A percentile compares a stretch with the other conserved stretches of the same genome.
Evolutionary conservation across 1,140 invertebrate species (phyloP).

Genomic region (Bombus superbus): DNA sequence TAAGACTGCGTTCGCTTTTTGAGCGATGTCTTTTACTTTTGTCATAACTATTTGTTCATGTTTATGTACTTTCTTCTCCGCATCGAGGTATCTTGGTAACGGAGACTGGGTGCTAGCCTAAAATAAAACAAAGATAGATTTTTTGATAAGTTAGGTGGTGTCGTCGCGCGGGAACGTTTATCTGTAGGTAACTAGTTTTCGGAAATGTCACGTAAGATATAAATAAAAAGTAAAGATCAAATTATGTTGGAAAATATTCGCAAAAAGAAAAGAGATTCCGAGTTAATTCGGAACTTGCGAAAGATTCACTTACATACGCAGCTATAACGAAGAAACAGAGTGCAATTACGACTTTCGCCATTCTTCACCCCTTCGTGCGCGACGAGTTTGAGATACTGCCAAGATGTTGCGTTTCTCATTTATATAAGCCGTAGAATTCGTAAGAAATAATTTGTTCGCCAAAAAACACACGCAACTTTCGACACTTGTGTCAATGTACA

Average conservation of each 20-base stretch:
- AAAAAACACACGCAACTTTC: background rate
- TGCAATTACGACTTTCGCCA: conserved; percentile 55
- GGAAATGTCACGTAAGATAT: no score
- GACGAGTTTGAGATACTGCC: no score
- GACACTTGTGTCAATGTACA: conserved; percentile 47
- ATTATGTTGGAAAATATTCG: no score
- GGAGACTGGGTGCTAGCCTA: background rate
- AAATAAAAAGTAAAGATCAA: no score
- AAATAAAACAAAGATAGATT: background rate
- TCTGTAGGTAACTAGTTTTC: no score
- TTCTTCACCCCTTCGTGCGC: conserved; percentile 10
- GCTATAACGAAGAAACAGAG: conserved; percentile 31
- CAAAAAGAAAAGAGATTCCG: no score
- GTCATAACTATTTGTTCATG: rapidly evolving
- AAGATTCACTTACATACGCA: conserved; percentile 57
- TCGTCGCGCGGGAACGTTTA: no score
- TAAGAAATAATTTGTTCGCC: background rate
- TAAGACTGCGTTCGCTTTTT: rapidly evolving
- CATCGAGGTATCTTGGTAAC: background rate
- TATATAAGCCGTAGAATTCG: conserved; percentile 30
- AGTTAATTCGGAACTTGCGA: no score
- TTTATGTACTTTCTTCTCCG: rapidly evolving
- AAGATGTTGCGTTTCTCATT: background rate
- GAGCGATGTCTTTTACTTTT: background rate
- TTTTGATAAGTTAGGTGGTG: no score